A percentile compares a stretch with the other conserved stretches of the same genome.
Conservation (phyloP, 2,797 vertebrate species). For the Smutsia gigantea region DNA sequence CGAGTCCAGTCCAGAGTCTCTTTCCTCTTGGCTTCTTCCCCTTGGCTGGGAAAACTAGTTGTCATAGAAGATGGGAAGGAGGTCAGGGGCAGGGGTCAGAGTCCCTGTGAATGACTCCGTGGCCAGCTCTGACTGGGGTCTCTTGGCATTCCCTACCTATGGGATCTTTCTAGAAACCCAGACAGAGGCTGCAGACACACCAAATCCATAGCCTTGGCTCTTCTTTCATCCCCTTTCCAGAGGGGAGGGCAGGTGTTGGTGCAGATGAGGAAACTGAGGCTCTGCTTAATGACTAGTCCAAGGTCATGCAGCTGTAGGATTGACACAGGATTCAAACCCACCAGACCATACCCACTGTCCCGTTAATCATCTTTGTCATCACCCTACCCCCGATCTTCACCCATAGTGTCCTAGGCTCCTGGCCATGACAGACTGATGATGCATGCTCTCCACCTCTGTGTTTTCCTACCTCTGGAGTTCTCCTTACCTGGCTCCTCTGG, state of each 20-base stretch:
- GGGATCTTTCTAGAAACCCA: slow-evolving; percentile 35
- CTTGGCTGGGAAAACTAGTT: neutral
- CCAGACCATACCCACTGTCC: neutral
- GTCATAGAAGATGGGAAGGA: neutral
- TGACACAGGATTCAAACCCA: neutral
- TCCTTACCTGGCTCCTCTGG: slow-evolving; percentile 1
- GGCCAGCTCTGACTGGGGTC: neutral
- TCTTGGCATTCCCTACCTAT: neutral
- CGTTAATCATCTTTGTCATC: neutral
- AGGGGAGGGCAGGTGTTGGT: neutral
- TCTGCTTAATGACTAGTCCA: neutral
- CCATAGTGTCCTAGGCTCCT: neutral
- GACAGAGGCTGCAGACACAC: neutral
- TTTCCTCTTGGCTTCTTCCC: neutral
- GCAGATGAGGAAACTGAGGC: neutral
- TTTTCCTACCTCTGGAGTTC: slow-evolving; percentile 36
- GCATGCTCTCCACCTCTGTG: slow-evolving; percentile 18
- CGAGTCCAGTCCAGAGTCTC: neutral
- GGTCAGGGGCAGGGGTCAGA: neutral
- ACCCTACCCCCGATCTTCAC: neutral
- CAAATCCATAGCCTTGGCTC: neutral
- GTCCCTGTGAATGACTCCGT: neutral
- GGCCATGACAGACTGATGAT: neutral
- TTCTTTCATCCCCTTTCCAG: neutral
- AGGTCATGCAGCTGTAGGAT: neutral